These are phyloP conservation scores for Olivierus martensii DNA, from an alignment of 1,140 invertebrate species.

Conservation along the genomic window DNA sequence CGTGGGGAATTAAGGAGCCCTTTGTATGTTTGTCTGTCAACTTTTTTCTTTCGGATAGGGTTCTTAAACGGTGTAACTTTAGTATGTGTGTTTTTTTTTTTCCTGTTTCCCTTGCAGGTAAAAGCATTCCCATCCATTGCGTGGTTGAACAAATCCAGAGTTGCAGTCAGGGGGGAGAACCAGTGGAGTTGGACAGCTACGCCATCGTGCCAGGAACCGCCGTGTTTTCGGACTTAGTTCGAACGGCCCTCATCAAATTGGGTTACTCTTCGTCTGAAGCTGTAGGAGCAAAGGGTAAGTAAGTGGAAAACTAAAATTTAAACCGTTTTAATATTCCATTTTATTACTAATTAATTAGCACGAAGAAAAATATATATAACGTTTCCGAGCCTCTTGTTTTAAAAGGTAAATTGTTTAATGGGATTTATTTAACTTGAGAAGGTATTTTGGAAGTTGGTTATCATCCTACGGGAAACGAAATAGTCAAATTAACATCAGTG, in stretches of 20 bases:
- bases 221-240: constrained; percentile 66
- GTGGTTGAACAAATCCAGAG: constrained; percentile 41
- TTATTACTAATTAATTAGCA: not conserved
- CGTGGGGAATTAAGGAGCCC: too few species aligned
- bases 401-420: too few species aligned
- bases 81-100: not conserved
- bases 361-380: too few species aligned
- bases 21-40: too few species aligned
- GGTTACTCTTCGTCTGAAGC: constrained; percentile 61
- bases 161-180: constrained; percentile 27
- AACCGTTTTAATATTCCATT: constrained; percentile 10
- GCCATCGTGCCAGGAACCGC: constrained; percentile 80
- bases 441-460: too few species aligned
- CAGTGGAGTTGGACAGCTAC: constrained; percentile 75
- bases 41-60: too few species aligned
- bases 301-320: constrained; percentile 19
- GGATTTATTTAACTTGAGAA: too few species aligned
- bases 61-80: not conserved
- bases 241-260: constrained; percentile 56
- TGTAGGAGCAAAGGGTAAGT: constrained; percentile 60
- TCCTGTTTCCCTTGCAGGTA: constrained; percentile 41
- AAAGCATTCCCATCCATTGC: constrained; percentile 83
- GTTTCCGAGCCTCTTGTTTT: too few species aligned
- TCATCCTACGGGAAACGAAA: too few species aligned
- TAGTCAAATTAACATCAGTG: too few species aligned